Conservation (phyloP, 1,140 invertebrate species). For the Nixonia krombeini region DNA sequence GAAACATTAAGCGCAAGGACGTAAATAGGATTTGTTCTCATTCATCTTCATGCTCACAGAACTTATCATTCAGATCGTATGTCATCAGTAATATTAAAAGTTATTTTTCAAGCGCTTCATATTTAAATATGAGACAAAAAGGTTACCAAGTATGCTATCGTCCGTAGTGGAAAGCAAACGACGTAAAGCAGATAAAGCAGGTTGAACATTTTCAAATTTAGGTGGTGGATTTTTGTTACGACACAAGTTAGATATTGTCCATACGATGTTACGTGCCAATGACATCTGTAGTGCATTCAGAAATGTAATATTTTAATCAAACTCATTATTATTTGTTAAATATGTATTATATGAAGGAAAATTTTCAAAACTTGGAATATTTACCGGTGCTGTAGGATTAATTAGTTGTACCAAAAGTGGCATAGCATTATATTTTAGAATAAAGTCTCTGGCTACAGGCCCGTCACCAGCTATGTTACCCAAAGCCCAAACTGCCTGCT, state of each 20-base stretch:
- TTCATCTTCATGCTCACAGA: too few relatives aligned
- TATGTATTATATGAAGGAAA: too few relatives aligned
- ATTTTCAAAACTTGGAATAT: slow-evolving; percentile 32
- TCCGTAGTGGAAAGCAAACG: slow-evolving; percentile 83
- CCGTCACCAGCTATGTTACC: slow-evolving; percentile 98
- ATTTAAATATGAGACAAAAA: too few relatives aligned
- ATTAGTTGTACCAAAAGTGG: slow-evolving; percentile 79
- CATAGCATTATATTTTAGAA: slow-evolving; percentile 78
- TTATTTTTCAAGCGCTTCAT: too few relatives aligned
- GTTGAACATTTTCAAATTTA: slow-evolving; percentile 81
- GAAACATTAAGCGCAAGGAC: too few relatives aligned
- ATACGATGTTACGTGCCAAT: slow-evolving; percentile 78
- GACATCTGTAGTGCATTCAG: slow-evolving; percentile 41
- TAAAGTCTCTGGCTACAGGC: slow-evolving; percentile 80
- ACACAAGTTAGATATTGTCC: slow-evolving; percentile 94
- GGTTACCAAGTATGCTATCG: slow-evolving; percentile 82
- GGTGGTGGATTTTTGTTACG: slow-evolving; percentile 92
- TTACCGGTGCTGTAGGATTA: slow-evolving; percentile 73
- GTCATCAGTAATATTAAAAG: too few relatives aligned
- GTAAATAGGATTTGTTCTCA: too few relatives aligned
- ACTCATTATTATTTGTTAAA: slow-evolving; percentile 44
- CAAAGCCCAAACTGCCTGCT: slow-evolving; percentile 98
- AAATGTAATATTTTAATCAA: not conserved
- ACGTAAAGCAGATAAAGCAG: slow-evolving; percentile 86
- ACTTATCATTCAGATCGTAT: too few relatives aligned